Conservation (phyloP, 1,140 invertebrate species). For the Drosophila melanogaster region DNA sequence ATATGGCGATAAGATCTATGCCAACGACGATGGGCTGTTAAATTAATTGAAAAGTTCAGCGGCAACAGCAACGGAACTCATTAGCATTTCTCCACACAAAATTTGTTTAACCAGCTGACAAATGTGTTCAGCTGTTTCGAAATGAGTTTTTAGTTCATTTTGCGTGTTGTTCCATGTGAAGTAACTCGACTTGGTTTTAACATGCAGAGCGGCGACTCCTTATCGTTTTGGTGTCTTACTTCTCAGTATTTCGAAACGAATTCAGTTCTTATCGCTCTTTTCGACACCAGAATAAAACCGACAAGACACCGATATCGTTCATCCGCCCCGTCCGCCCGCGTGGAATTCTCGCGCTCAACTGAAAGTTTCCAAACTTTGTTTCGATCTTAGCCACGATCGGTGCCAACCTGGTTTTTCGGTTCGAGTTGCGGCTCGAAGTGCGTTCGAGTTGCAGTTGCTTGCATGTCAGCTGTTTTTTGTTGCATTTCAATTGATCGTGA, state of each 20-base stretch:
- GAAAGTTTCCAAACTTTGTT: conserved; percentile 11
- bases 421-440: conserved; percentile 27
- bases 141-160: conserved; percentile 53
- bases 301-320: conserved; percentile 1
- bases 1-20: conserved; percentile 76
- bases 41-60: conserved; percentile 81
- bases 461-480: conserved; percentile 75
- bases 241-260: conserved; percentile 9
- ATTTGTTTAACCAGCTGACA: conserved; percentile 79
- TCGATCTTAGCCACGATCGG: conserved; percentile 9
- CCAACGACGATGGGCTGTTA: conserved; percentile 59
- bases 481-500: conserved; percentile 52
- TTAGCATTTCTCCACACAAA: conserved; percentile 66
- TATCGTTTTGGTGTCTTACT: conserved; percentile 30
- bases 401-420: conserved; percentile 13
- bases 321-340: conserved; percentile 16
- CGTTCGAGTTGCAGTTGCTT: conserved; percentile 27
- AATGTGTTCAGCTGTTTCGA: conserved; percentile 48
- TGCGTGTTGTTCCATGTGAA: conserved; percentile 44
- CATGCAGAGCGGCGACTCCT: neutral
- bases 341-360: conserved; percentile 58
- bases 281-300: conserved; percentile 1
- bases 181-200: conserved; percentile 46
- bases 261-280: conserved; percentile 18
- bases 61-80: conserved; percentile 52